Conservation (phyloP, 2,113 vertebrate species). For the Vicugna pacos region DNA sequence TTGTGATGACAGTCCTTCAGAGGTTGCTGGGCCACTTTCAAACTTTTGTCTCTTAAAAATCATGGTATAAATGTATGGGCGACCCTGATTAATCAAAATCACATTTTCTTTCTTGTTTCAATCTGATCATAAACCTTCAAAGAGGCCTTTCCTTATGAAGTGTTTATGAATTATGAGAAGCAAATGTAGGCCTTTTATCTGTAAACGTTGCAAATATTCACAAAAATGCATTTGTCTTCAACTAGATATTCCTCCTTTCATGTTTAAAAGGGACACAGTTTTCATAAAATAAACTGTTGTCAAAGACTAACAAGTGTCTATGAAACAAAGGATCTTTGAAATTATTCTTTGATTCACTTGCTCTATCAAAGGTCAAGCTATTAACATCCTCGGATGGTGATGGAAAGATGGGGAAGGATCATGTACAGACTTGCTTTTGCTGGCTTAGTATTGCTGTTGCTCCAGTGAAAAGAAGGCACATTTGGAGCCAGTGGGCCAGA, state of each 20-base stretch:
- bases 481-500: neutral
- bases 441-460: neutral
- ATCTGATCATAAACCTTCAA: constrained; percentile 47
- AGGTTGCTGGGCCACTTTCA: neutral
- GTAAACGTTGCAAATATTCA: constrained; percentile 13
- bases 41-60: neutral
- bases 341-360: constrained; percentile 47
- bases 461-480: neutral
- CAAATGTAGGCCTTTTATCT: constrained; percentile 52
- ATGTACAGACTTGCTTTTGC: neutral
- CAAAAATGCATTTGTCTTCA: constrained; percentile 47
- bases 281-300: constrained; percentile 36
- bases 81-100: neutral
- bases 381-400: neutral
- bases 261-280: constrained; percentile 37
- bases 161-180: constrained; percentile 49
- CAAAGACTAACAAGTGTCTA: constrained; percentile 20
- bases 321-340: constrained; percentile 48
- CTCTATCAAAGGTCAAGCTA: constrained; percentile 6
- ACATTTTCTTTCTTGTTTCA: constrained; percentile 44
- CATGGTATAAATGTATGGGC: neutral
- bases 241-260: constrained; percentile 31
- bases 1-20: neutral
- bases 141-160: constrained; percentile 43
- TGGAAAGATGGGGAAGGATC: neutral